phyloP scores from a whole-genome alignment of 2,797 vertebrate species.

The Pseudochromis fuscus region DNA sequence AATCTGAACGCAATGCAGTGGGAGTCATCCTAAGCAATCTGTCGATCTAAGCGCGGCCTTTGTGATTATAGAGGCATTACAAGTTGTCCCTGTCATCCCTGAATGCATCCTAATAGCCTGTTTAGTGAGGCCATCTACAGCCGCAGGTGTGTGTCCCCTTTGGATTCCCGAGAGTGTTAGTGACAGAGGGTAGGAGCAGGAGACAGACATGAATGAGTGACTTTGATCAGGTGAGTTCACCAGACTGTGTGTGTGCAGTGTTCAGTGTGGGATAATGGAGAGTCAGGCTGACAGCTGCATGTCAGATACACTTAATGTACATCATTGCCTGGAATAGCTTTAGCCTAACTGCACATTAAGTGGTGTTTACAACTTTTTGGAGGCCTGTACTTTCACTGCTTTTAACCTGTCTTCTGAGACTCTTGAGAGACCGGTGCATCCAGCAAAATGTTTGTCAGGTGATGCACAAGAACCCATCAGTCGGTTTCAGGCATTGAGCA shows the following conservation, averaged over 20 bases:
- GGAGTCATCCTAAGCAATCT: slow-evolving; percentile 20
- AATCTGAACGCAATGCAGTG: slow-evolving; percentile 8
- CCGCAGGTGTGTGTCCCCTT: slow-evolving; percentile 63
- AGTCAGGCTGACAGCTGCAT: slow-evolving; percentile 69
- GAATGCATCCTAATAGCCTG: slow-evolving; percentile 77
- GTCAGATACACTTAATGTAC: slow-evolving; percentile 69
- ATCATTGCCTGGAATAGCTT: slow-evolving; percentile 39
- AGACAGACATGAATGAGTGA: slow-evolving; percentile 57
- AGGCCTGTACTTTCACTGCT: neutral
- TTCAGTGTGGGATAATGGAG: slow-evolving; percentile 68
- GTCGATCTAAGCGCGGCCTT: slow-evolving; percentile 31
- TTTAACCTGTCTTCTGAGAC: neutral
- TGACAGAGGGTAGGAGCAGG: slow-evolving; percentile 55
- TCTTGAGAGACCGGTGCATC: neutral
- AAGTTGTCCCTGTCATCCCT: slow-evolving; percentile 53
- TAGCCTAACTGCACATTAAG: slow-evolving; percentile 23
- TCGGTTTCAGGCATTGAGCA: too few species aligned
- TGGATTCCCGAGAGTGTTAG: slow-evolving; percentile 63
- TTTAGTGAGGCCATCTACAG: slow-evolving; percentile 66
- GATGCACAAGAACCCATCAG: neutral
- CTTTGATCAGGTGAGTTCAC: slow-evolving; percentile 68
- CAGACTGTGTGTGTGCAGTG: slow-evolving; percentile 27
- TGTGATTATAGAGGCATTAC: slow-evolving; percentile 68
- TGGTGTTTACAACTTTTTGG: slow-evolving; percentile 22
- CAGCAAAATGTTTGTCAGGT: neutral